Percentiles rank a stretch among this genome's conserved stretches.
These are phyloP conservation scores for Atta cephalotes DNA, from an alignment of 1,140 invertebrate species.

Conservation along the genomic window DNA sequence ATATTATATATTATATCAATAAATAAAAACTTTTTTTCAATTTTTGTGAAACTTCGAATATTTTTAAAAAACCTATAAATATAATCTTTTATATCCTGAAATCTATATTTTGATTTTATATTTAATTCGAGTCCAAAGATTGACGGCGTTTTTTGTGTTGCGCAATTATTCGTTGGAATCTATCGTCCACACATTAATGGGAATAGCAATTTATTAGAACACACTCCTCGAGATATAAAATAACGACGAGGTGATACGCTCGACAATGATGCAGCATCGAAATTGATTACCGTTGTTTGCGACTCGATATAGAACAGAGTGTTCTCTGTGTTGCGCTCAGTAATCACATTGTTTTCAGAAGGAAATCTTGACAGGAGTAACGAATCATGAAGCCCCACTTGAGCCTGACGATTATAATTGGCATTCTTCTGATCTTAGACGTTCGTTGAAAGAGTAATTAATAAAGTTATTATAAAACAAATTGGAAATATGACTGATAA, in stretches of 20 bases:
- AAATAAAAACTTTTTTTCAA: background rate
- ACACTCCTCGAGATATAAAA: constrained; percentile 39
- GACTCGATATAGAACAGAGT: constrained; percentile 30
- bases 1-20: background rate
- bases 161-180: background rate
- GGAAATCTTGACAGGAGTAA: constrained; percentile 11
- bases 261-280: background rate
- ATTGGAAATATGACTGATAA: background rate
- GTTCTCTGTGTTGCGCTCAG: constrained; percentile 1
- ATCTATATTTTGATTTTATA: background rate
- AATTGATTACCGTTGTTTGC: constrained; percentile 27
- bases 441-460: constrained; percentile 77
- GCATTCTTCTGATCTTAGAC: constrained; percentile 70
- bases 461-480: constrained; percentile 30
- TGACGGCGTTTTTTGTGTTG: background rate
- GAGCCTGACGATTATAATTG: constrained; percentile 33
- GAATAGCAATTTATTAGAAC: constrained; percentile 42
- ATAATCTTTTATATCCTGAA: background rate
- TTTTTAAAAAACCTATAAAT: background rate
- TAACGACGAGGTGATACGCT: background rate
- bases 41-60: background rate
- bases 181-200: constrained; percentile 14
- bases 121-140: background rate
- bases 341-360: constrained; percentile 8
- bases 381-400: constrained; percentile 17